Evolutionary conservation across 1,140 invertebrate genomes (phyloP), one percentile per base, ranked within the genome.

Genomic region (Papilio machaon): DNA sequence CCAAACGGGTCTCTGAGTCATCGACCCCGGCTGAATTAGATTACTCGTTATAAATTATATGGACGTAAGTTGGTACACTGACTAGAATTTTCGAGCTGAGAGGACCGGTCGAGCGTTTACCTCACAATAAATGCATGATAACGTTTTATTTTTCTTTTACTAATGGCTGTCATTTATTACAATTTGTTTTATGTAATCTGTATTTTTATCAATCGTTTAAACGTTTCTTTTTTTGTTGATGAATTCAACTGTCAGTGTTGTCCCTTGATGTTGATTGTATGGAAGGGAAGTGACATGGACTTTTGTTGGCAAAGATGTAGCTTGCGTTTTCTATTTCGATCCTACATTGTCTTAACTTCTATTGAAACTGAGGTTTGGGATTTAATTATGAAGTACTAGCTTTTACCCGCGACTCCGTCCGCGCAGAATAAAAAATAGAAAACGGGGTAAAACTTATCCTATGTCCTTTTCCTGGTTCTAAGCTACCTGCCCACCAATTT

Each of bases 11-110:
- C 81, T 84, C 64, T 79, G 73, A 82, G 86, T 87, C 87, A 73
- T 83, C 84, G 87, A 87, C 86, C 86, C 81, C 83, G 70, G 43
- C 15, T 84, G 84, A 86, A 86, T 88, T 87, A 84, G 87, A 88
- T 87, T 87, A 88, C 85, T 85, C 81, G 82, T 85, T 86, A 88
- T 85, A 87, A 85, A 83, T 85, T 84, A 85, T 85, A 83, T 60
- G 74, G 79, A 81, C 76, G 81, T 78, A 78, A 78, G 76, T 38
- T 78, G 76, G 76, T 79, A 83, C 81, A 78, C 77, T 81, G 81
- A 86, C 84, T 82, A 82, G 83, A 84, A 84, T 84, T 81, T 87
- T 85, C 81, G 70, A 67, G 80, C 74, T 58, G 77, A 81, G 80
- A 76, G 70, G 79, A 84, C 81, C 83, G 74, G 60, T 77, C 60